phyloP scores from a whole-genome alignment of 2,888 invertebrate genomes.

The Macrosiphum euphorbiae region DNA sequence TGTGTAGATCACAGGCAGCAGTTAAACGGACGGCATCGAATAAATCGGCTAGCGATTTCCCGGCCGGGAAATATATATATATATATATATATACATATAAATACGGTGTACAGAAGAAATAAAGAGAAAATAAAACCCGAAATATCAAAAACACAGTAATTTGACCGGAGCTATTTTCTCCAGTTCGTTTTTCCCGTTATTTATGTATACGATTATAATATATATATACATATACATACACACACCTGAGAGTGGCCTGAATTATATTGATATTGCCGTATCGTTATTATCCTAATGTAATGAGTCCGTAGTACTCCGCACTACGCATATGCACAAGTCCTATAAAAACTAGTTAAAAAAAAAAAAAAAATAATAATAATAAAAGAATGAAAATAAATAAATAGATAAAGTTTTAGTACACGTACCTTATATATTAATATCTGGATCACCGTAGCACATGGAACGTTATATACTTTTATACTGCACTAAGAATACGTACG shows the following conservation, averaged over 20 bases:
- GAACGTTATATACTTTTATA: not conserved
- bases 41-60: slow-evolving; percentile 30
- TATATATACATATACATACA: not conserved
- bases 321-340: not conserved
- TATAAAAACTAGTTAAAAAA: slow-evolving; percentile 24
- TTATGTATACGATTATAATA: not conserved
- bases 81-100: not conserved
- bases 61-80: not conserved
- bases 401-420: slow-evolving; percentile 15
- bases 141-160: not conserved
- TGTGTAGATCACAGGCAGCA: not conserved
- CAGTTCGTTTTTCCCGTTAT: not conserved
- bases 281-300: slow-evolving; percentile 43
- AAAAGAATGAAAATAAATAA: slow-evolving; percentile 15
- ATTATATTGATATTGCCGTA: slow-evolving; percentile 35
- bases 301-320: not conserved
- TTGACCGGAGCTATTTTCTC: not conserved
- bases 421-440: not conserved
- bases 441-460: not conserved
- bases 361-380: no score
- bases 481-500: not conserved
- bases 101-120: not conserved
- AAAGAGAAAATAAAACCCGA: slow-evolving; percentile 16
- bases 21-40: slow-evolving; percentile 3
- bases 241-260: not conserved